Base-by-base conservation (phyloP, 2,113 vertebrate genomes). In the Chloropsis hardwickii region DNA sequence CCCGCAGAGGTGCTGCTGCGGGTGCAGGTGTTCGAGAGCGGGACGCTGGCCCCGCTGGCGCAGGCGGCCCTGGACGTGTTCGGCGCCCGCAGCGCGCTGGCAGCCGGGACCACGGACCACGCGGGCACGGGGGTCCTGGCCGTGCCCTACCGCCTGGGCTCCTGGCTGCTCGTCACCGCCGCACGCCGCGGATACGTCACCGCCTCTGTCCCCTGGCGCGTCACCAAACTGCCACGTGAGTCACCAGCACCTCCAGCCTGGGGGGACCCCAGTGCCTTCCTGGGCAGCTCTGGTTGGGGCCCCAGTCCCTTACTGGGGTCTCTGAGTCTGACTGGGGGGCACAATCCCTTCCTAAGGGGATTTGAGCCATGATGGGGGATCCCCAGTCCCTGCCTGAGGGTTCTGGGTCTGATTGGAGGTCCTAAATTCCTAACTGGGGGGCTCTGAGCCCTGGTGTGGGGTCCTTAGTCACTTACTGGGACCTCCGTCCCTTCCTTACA, bases 11-110 rank as follows among this genome's bases (percentile, higher is more conserved):
- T 99, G 94, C 98, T 99, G 96, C 99, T 99, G 93, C 99, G 99
- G 97, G 98, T 99, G 66, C 99, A 99, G 96, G 99, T 99, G 67
- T 99, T 99, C 2, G 99, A 99, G 97, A 99, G 99, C 20, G 98
- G 99, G 39, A 98, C 99, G 70, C 98, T 99, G 90, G 98, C 98
- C 4, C 99, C 99, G 11, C 83, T 99, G 97, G 91, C 98, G 3
- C 98, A 97, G 53, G 99, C 98, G 60, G 96, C 98, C 6, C 98
- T 99, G 83, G 98, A 98, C 13, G 98, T 99, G 44, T 99, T 99
- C 7, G 98, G 99, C 6, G 99, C 99, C 97, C 98, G 98, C 56
- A 99, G 98, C 19, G 89, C 98, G 8, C 95, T 99, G 97, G 99
- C 98, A 0, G 96, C 98, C 4, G 98, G 98, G 62, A 97, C 94